Conservation (phyloP, 2,113 vertebrate species). For the Oxygymnocypris stewartii region DNA sequence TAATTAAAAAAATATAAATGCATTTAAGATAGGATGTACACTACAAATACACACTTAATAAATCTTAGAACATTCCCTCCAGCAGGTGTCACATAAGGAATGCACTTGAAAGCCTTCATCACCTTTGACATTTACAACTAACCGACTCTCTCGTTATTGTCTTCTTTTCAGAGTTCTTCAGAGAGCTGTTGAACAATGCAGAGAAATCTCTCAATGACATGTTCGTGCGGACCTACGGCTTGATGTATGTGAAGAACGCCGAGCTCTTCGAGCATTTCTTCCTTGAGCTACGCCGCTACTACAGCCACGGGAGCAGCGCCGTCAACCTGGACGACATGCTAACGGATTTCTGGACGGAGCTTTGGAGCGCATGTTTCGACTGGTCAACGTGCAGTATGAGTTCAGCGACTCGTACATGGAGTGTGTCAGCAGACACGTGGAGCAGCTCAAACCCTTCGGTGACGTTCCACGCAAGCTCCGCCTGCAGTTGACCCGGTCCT, state of each 20-base stretch:
- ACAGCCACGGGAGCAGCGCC: slow-evolving; percentile 78
- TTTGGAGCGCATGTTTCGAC: slow-evolving; percentile 96
- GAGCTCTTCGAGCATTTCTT: slow-evolving; percentile 97
- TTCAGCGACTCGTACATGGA: slow-evolving; percentile 92
- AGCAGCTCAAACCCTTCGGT: slow-evolving; percentile 94
- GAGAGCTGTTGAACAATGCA: slow-evolving; percentile 89
- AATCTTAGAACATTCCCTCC: background rate
- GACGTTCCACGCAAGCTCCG: slow-evolving; percentile 93
- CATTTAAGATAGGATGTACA: background rate
- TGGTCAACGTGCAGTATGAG: slow-evolving; percentile 94
- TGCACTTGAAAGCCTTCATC: background rate
- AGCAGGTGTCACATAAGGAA: background rate
- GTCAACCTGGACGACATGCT: slow-evolving; percentile 94
- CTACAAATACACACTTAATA: background rate
- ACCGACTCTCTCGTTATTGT: background rate
- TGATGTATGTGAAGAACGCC: slow-evolving; percentile 92
- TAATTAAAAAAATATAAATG: too few species aligned
- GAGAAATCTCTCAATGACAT: slow-evolving; percentile 90
- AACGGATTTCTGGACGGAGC: slow-evolving; percentile 92
- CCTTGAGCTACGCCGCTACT: slow-evolving; percentile 84
- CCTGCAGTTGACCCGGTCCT: slow-evolving; percentile 88
- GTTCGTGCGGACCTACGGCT: slow-evolving; percentile 93
- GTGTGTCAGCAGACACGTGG: slow-evolving; percentile 92
- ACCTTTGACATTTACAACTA: background rate
- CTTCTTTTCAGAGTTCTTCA: slow-evolving; percentile 89